phyloP scores from a whole-genome alignment of 2,888 invertebrate genomes.

The Parnassius orleans region DNA sequence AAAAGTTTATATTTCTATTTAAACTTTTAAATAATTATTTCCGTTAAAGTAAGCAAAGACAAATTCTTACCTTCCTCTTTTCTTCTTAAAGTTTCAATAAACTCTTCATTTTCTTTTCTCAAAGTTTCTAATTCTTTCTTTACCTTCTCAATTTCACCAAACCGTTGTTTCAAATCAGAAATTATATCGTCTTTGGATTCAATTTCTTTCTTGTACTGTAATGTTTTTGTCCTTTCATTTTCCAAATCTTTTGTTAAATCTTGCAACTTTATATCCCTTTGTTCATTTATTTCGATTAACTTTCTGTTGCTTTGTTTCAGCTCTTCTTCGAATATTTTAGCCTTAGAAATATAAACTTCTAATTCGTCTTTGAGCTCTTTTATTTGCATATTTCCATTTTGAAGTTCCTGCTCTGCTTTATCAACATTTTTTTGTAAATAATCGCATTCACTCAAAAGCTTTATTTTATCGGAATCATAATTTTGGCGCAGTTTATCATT shows the following conservation, averaged over 20 bases:
- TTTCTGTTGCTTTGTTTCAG: conserved; percentile 4
- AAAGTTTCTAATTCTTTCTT: conserved; percentile 27
- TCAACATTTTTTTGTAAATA: conserved; percentile 45
- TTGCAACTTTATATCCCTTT: conserved; percentile 6
- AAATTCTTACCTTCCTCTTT: conserved; percentile 28
- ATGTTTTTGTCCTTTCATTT: background rate
- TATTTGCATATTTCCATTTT: conserved; percentile 35
- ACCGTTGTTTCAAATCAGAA: conserved; percentile 9
- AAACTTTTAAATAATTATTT: too few relatives aligned
- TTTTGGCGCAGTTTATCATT: conserved; percentile 30
- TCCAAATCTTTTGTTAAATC: conserved; percentile 11
- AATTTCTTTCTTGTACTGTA: conserved; percentile 11
- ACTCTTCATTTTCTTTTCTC: conserved; percentile 16
- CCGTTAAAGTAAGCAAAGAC: too few relatives aligned
- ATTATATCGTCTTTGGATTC: conserved; percentile 16
- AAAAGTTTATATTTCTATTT: too few relatives aligned
- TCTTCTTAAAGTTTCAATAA: conserved; percentile 17
- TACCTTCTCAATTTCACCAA: conserved; percentile 7
- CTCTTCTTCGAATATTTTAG: conserved; percentile 9
- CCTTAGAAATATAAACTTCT: conserved; percentile 5
- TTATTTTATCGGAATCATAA: conserved; percentile 29
- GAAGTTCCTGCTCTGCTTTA: conserved; percentile 43
- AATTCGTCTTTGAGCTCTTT: conserved; percentile 28
- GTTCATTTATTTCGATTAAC: conserved; percentile 13
- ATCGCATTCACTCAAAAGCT: conserved; percentile 28